These are phyloP conservation scores for Penaeus japonicus DNA, from an alignment of 1,140 invertebrate species.

Conservation along the genomic window DNA sequence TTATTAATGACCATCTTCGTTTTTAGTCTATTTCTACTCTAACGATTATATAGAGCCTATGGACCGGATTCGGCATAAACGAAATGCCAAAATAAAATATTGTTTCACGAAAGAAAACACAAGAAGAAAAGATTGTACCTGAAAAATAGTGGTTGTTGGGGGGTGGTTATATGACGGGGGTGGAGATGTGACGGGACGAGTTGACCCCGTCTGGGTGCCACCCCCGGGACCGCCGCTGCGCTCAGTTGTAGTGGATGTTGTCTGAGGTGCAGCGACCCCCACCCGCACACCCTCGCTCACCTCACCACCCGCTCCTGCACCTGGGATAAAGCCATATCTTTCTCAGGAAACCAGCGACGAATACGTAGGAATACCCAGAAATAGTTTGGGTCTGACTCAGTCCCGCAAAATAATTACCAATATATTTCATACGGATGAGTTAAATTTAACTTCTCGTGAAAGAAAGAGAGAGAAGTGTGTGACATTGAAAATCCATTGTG, in stretches of 20 bases:
- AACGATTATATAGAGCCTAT: too few species aligned
- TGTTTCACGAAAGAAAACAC: background rate
- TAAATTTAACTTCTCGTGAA: too few species aligned
- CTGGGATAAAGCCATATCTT: too few species aligned
- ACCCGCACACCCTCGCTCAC: background rate
- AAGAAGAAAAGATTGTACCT: background rate
- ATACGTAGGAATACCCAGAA: too few species aligned
- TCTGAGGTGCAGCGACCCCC: conserved; percentile 11
- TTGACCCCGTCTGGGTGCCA: conserved; percentile 37
- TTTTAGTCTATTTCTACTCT: background rate
- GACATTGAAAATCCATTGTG: too few species aligned
- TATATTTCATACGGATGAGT: too few species aligned
- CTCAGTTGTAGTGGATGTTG: conserved; percentile 43
- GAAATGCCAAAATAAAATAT: background rate
- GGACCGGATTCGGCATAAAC: too few species aligned
- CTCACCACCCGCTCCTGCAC: background rate
- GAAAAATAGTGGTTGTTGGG: conserved; percentile 23
- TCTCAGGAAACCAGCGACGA: too few species aligned
- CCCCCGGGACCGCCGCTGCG: conserved; percentile 29
- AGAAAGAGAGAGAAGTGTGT: too few species aligned
- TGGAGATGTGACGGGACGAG: conserved; percentile 34
- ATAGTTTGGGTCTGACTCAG: too few species aligned
- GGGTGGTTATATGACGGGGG: conserved; percentile 34
- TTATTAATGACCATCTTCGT: background rate
- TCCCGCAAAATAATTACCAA: too few species aligned